A percentile compares a stretch with the other conserved stretches of the same genome.
Conservation (phyloP, 2,888 invertebrate species). For the Rhabditoides inermis region DNA sequence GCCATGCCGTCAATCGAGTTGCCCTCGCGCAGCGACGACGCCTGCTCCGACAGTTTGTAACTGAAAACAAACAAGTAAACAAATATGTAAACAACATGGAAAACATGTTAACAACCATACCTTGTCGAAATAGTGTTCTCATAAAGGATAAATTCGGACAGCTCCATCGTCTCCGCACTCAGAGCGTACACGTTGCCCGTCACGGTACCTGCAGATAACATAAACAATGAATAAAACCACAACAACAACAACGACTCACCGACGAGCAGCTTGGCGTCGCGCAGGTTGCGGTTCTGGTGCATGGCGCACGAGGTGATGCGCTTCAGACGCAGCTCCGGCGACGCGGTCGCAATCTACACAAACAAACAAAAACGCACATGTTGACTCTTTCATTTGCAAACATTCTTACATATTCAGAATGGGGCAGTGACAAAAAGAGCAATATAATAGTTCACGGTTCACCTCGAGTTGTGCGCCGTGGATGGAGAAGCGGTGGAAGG, state of each 20-base stretch:
- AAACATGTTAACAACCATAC: too few relatives aligned
- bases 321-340: conserved; percentile 6
- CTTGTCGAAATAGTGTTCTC: too few relatives aligned
- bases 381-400: too few relatives aligned
- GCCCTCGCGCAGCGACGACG: neutral
- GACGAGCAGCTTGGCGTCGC: conserved; percentile 3
- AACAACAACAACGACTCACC: neutral
- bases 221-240: neutral
- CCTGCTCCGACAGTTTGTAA: neutral
- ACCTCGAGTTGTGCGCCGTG: too few relatives aligned
- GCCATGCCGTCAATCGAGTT: too few relatives aligned
- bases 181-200: conserved; percentile 8
- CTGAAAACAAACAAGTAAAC: too few relatives aligned
- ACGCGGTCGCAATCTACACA: too few relatives aligned
- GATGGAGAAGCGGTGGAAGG: conserved; percentile 8
- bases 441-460: too few relatives aligned
- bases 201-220: conserved; percentile 4
- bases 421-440: too few relatives aligned
- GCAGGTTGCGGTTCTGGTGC: conserved; percentile 6
- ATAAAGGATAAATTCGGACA: conserved; percentile 9
- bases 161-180: conserved; percentile 5
- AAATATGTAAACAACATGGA: too few relatives aligned
- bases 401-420: too few relatives aligned
- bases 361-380: too few relatives aligned
- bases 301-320: conserved; percentile 7